Evolutionary conservation across 2,113 vertebrate genomes (phyloP).

Genomic region (Lagopus leucura): DNA sequence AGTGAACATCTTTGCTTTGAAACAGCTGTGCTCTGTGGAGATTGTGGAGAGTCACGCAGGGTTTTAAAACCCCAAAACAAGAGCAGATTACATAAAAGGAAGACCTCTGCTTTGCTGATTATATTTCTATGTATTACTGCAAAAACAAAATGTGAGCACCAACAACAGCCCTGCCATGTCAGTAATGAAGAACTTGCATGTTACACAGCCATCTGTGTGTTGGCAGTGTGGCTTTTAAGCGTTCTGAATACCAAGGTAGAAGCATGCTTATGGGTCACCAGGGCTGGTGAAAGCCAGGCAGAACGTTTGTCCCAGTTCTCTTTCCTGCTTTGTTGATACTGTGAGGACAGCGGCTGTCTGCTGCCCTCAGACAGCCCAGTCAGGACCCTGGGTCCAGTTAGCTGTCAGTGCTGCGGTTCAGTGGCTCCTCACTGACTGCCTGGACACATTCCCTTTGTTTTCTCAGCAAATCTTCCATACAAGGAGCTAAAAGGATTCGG

Average conservation of each 20-base stretch:
- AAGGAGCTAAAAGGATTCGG: background rate
- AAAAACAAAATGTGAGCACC: background rate
- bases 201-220: background rate
- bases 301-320: background rate
- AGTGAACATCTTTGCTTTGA: background rate
- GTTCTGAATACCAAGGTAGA: background rate
- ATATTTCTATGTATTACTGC: background rate
- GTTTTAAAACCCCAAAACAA: background rate
- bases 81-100: background rate
- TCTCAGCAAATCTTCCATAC: background rate
- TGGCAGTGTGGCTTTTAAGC: background rate
- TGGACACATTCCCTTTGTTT: background rate
- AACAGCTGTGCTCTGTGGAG: background rate
- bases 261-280: fast-evolving
- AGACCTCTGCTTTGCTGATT: background rate
- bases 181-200: background rate
- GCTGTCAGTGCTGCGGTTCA: background rate
- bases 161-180: background rate
- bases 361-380: background rate
- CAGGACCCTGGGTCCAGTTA: background rate
- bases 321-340: background rate
- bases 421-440: background rate
- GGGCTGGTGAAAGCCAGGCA: background rate
- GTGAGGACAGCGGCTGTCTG: background rate
- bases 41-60: background rate